Conservation (phyloP, 2,888 invertebrate genomes). For the Serrognathus titanus region DNA sequence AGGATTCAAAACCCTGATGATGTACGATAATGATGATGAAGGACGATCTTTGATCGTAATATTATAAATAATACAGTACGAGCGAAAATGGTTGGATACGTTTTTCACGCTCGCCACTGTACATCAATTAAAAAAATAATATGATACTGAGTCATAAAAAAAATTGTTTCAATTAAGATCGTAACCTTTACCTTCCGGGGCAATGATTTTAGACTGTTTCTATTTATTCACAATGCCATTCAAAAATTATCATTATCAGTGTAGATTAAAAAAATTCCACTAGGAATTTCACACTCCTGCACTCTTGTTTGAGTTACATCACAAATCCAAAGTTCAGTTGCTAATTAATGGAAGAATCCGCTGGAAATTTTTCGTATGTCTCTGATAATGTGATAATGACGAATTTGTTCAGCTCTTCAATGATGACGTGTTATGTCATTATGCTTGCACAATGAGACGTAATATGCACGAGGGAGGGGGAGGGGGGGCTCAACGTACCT, state of each 20-base stretch:
- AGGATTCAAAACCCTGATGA: background rate
- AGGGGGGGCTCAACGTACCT: conserved; percentile 27
- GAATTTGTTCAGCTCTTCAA: background rate
- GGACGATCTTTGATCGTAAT: background rate
- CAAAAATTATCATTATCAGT: no score
- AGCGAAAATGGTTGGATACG: background rate
- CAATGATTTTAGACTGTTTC: no score
- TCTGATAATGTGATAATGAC: background rate
- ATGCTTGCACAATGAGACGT: conserved; percentile 2
- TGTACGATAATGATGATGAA: background rate
- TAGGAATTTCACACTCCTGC: no score
- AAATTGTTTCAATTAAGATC: no score
- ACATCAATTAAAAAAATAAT: no score
- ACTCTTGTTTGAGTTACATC: no score
- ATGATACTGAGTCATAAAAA: no score
- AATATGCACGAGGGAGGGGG: no score
- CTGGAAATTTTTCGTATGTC: background rate
- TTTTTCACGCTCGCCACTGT: background rate
- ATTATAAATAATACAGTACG: background rate
- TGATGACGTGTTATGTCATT: background rate
- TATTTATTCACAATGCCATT: no score
- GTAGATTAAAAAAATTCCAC: no score
- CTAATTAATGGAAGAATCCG: background rate
- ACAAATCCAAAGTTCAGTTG: background rate
- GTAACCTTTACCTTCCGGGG: no score